Conservation (phyloP, 37 sponge, comb jelly and placozoan species). For the Agelas oroides region DNA sequence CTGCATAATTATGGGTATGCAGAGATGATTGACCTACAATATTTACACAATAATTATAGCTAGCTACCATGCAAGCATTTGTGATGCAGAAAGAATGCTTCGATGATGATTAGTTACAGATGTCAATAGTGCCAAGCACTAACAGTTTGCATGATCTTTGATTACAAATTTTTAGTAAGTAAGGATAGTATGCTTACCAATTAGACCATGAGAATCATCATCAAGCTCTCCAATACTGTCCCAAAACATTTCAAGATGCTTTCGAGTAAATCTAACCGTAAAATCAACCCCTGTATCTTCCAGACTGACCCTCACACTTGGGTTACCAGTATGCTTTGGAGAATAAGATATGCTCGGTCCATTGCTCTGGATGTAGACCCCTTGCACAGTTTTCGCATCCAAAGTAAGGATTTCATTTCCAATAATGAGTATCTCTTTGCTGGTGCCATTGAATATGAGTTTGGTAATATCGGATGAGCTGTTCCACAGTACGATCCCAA, state of each 20-base stretch:
- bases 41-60: no score
- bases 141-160: no score
- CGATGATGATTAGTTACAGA: no score
- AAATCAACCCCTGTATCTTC: neutral
- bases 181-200: constrained; percentile 10
- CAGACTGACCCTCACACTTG: neutral
- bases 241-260: constrained; percentile 16
- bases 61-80: no score
- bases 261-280: neutral
- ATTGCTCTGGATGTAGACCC: neutral
- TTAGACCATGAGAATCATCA: neutral
- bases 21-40: no score
- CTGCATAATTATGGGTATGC: no score
- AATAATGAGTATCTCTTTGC: neutral
- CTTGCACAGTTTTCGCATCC: constrained; percentile 1
- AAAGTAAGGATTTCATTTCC: neutral
- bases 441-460: neutral
- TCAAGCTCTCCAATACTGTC: neutral
- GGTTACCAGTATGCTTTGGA: neutral
- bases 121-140: no score
- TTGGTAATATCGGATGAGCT: neutral
- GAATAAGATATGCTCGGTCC: neutral
- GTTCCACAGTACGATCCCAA: neutral
- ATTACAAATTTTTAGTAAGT: no score
- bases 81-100: no score